A percentile compares a stretch with the other conserved stretches of the same genome.
Evolutionary conservation across 2,797 vertebrate genomes (phyloP).

Genomic region (Tadarida brasiliensis): DNA sequence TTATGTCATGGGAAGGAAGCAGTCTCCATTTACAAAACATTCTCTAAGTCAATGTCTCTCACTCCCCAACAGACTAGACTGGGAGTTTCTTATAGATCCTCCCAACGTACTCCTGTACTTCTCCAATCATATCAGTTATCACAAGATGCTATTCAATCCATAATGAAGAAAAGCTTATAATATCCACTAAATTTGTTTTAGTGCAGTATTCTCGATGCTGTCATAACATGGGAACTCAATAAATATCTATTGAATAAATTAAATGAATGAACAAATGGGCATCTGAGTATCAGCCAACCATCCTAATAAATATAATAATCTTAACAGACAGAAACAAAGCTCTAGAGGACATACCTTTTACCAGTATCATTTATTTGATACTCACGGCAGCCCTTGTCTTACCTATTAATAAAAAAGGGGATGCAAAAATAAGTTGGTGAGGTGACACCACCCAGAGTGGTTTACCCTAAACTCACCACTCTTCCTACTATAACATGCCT

Average conservation of each 20-base stretch:
- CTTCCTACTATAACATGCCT: background rate
- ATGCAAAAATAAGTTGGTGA: background rate
- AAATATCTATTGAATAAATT: background rate
- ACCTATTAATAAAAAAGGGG: background rate
- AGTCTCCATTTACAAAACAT: background rate
- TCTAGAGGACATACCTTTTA: conserved; percentile 5
- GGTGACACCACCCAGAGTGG: background rate
- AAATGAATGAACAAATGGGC: background rate
- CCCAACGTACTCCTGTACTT: background rate
- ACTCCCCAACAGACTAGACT: background rate
- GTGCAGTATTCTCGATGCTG: background rate
- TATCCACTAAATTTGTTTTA: background rate
- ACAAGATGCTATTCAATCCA: background rate
- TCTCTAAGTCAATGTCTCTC: background rate
- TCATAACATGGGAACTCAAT: background rate
- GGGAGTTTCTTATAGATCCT: background rate
- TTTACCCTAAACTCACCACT: background rate
- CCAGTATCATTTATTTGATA: background rate
- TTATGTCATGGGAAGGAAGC: background rate
- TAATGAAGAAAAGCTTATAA: conserved; percentile 16
- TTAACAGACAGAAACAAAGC: background rate
- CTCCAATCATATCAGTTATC: background rate
- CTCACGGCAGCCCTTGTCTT: background rate
- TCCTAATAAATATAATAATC: conserved; percentile 26
- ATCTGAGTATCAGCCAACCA: conserved; percentile 4